phyloP scores from a whole-genome alignment of 2,797 vertebrate species.

The Psittacula derbiana region DNA sequence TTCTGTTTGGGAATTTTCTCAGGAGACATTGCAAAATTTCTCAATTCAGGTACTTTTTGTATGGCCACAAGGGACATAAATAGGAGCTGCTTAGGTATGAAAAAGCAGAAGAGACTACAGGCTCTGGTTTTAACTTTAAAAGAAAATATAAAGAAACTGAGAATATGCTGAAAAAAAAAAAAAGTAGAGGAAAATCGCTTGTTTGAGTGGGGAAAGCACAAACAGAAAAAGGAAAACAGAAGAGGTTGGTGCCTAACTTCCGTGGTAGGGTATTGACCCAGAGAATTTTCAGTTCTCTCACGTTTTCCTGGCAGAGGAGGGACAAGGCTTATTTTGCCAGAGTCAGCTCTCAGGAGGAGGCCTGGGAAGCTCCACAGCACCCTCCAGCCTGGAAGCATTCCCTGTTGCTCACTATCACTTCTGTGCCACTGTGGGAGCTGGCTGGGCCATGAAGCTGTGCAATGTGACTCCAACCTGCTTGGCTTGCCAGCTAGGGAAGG shows the following conservation, averaged over 20 bases:
- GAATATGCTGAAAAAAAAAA: background rate
- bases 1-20: background rate
- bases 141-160: background rate
- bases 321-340: rapidly evolving
- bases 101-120: background rate
- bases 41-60: background rate
- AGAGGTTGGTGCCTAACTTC: background rate
- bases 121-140: background rate
- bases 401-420: background rate
- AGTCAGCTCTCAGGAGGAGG: background rate
- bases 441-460: background rate
- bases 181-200: background rate
- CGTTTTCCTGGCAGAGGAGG: background rate
- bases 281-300: background rate
- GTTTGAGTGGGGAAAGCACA: background rate
- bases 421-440: background rate
- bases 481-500: background rate
- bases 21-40: background rate
- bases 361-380: too few relatives aligned
- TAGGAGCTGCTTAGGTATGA: background rate
- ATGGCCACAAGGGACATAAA: background rate
- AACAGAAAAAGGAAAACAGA: background rate
- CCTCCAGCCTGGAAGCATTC: rapidly evolving
- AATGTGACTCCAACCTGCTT: background rate
- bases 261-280: too few relatives aligned